These are phyloP conservation scores for Knipowitschia caucasica DNA, from an alignment of 2,797 vertebrate species.

Conservation along the genomic window DNA sequence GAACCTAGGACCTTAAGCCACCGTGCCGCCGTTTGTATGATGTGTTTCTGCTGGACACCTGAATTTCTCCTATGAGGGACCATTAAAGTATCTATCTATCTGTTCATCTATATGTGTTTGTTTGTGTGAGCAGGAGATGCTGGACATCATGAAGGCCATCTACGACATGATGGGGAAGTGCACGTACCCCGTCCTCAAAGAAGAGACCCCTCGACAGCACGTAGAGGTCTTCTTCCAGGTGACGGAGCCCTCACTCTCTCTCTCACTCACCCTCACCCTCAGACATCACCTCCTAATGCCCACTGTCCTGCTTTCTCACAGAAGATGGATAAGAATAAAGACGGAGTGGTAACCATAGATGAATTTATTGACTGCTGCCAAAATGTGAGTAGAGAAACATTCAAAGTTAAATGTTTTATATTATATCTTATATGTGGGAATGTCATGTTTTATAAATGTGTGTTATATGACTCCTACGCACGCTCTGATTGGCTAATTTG, in stretches of 20 bases:
- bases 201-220: slow-evolving; percentile 92
- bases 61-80: too few species aligned
- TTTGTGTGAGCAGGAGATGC: slow-evolving; percentile 86
- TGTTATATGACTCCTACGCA: too few species aligned
- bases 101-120: background rate
- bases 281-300: background rate
- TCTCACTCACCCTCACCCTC: background rate
- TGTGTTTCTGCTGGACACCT: too few species aligned
- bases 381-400: slow-evolving; percentile 82
- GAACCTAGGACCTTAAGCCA: too few species aligned
- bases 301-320: slow-evolving; percentile 45
- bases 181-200: slow-evolving; percentile 93
- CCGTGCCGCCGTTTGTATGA: too few species aligned
- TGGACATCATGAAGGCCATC: slow-evolving; percentile 99
- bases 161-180: slow-evolving; percentile 99
- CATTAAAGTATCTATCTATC: too few species aligned
- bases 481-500: too few species aligned
- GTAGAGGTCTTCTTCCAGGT: slow-evolving; percentile 98
- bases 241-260: slow-evolving; percentile 19
- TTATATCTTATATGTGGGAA: too few species aligned
- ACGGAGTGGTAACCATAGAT: slow-evolving; percentile 97
- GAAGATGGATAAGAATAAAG: slow-evolving; percentile 99
- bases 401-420: too few species aligned
- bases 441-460: background rate
- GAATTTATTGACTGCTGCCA: slow-evolving; percentile 99